These are phyloP conservation scores for Eriosoma lanigerum DNA, from an alignment of 1,140 invertebrate species.

Conservation along the genomic window DNA sequence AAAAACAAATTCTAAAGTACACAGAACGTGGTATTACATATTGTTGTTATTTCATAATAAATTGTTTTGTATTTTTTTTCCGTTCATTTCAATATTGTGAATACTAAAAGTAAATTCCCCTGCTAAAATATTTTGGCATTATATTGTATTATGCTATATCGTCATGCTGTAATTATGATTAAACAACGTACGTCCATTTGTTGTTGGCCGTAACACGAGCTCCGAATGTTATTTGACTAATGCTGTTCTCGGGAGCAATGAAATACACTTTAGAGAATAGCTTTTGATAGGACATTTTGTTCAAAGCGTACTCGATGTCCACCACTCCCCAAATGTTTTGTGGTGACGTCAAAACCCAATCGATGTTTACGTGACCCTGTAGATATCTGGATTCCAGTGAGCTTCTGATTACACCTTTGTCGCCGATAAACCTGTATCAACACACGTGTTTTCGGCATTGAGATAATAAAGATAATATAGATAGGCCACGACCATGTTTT, in stretches of 20 bases:
- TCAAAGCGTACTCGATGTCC: slow-evolving; percentile 22
- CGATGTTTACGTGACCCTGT: slow-evolving; percentile 38
- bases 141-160: too few species aligned
- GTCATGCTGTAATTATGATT: too few species aligned
- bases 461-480: too few species aligned
- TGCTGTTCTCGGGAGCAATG: slow-evolving; percentile 36
- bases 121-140: too few species aligned
- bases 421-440: slow-evolving; percentile 1
- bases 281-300: slow-evolving; percentile 14
- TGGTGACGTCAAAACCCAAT: slow-evolving; percentile 21
- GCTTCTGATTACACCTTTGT: slow-evolving; percentile 38
- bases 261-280: slow-evolving; percentile 34
- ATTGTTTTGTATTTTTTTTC: too few species aligned
- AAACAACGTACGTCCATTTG: slow-evolving; percentile 32
- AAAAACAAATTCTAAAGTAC: too few species aligned
- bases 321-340: slow-evolving; percentile 37
- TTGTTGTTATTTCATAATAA: too few species aligned
- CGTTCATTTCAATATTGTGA: too few species aligned
- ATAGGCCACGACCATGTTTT: too few species aligned
- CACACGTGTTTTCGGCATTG: not conserved
- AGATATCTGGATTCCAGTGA: slow-evolving; percentile 37
- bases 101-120: too few species aligned
- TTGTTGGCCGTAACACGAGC: slow-evolving; percentile 32
- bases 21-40: too few species aligned
- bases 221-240: slow-evolving; percentile 22